Conservation (phyloP, 2,888 invertebrate species). For the Deilephila porcellus region DNA sequence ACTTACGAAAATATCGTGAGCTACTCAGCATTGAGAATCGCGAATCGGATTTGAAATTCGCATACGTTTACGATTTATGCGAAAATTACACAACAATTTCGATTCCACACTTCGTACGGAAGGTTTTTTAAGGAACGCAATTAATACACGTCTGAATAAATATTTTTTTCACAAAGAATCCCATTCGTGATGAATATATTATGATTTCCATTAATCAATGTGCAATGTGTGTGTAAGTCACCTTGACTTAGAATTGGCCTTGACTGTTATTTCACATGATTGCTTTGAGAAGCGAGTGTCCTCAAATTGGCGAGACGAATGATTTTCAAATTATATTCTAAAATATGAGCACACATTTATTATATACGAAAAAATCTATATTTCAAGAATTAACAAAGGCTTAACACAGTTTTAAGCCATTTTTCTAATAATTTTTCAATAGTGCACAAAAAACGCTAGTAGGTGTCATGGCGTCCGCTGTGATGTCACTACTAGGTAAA, state of each 20-base stretch:
- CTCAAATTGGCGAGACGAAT: too few species aligned
- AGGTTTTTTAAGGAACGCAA: slow-evolving; percentile 25
- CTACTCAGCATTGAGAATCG: slow-evolving; percentile 31
- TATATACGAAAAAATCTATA: too few species aligned
- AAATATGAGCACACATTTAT: too few species aligned
- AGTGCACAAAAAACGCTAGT: too few species aligned
- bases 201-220: slow-evolving; percentile 70
- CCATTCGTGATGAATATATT: slow-evolving; percentile 57
- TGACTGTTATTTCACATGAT: slow-evolving; percentile 53
- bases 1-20: slow-evolving; percentile 13
- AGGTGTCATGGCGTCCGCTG: too few species aligned
- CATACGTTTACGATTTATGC: slow-evolving; percentile 38
- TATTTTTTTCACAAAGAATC: slow-evolving; percentile 56
- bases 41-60: slow-evolving; percentile 50
- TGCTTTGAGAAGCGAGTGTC: slow-evolving; percentile 53
- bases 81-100: neutral
- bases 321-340: too few species aligned
- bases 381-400: too few species aligned
- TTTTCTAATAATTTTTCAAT: too few species aligned
- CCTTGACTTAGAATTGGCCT: slow-evolving; percentile 54
- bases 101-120: neutral
- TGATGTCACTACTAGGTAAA: too few species aligned
- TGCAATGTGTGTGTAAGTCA: too few species aligned
- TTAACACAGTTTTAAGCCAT: too few species aligned
- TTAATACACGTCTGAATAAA: slow-evolving; percentile 62